Conservation (phyloP, 1,140 invertebrate genomes). For the Plectrocnemia conspersa region DNA sequence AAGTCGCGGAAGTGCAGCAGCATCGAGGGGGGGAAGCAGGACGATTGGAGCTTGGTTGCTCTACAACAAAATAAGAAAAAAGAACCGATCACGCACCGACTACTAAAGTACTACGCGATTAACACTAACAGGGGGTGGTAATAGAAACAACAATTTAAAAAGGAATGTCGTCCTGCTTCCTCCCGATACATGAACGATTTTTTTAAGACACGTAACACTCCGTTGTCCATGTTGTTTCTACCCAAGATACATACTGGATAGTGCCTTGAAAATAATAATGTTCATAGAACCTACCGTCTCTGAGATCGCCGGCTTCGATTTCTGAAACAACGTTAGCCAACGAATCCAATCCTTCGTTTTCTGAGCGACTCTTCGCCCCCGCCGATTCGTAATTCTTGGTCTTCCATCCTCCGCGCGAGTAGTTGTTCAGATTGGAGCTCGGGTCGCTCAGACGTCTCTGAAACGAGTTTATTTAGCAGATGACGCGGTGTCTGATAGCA, state of each 20-base stretch:
- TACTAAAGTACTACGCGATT: conserved; percentile 12
- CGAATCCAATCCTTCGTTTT: conserved; percentile 84
- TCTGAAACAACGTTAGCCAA: conserved; percentile 78
- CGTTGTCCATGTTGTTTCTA: conserved; percentile 34
- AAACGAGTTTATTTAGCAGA: conserved; percentile 18
- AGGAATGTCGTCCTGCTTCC: conserved; percentile 35
- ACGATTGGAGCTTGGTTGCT: conserved; percentile 40
- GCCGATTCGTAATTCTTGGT: conserved; percentile 54
- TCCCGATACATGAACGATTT: conserved; percentile 16
- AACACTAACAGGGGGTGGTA: conserved; percentile 12
- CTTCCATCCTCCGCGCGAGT: conserved; percentile 76
- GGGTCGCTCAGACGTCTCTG: conserved; percentile 90
- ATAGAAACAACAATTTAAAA: conserved; percentile 34
- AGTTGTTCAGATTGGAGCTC: conserved; percentile 87
- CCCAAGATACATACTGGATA: conserved; percentile 5
- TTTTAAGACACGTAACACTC: conserved; percentile 9
- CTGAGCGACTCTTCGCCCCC: conserved; percentile 75
- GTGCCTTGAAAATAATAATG: neutral
- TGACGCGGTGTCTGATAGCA: neutral
- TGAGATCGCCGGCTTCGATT: conserved; percentile 89
- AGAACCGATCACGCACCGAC: conserved; percentile 26
- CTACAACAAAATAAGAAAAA: conserved; percentile 38
- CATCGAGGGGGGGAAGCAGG: conserved; percentile 43
- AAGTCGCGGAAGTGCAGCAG: conserved; percentile 43
- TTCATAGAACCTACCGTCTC: conserved; percentile 71